Evolutionary conservation across 1,140 invertebrate species (phyloP).

Genomic region (Octopus bimaculoides): DNA sequence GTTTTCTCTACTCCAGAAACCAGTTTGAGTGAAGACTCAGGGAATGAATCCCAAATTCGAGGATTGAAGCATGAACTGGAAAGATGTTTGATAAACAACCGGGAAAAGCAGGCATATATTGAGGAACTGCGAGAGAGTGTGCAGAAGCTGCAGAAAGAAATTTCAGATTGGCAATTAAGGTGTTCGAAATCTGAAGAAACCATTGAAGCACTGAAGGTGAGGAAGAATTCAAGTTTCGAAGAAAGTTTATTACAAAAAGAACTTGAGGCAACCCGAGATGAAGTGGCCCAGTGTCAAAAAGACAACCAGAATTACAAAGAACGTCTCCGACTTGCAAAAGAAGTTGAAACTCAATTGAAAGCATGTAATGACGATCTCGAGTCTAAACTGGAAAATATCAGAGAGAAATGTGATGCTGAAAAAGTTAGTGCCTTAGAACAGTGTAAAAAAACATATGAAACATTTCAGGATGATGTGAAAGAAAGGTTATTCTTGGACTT

Average conservation of each 20-base stretch:
- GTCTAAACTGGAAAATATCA: not conserved
- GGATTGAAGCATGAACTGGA: slow-evolving; percentile 43
- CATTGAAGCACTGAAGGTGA: slow-evolving; percentile 29
- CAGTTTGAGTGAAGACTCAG: slow-evolving; percentile 12
- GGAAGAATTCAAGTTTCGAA: slow-evolving; percentile 31
- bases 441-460: slow-evolving; percentile 14
- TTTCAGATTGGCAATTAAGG: not conserved
- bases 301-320: slow-evolving; percentile 12
- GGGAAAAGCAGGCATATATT: slow-evolving; percentile 43
- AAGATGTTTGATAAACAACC: slow-evolving; percentile 45
- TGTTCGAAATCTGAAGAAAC: not conserved
- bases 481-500: slow-evolving; percentile 32
- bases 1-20: slow-evolving; percentile 44
- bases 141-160: slow-evolving; percentile 30
- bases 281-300: not conserved
- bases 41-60: slow-evolving; percentile 11
- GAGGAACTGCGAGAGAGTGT: slow-evolving; percentile 37
- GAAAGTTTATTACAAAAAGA: slow-evolving; percentile 18
- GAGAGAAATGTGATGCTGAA: not conserved
- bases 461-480: slow-evolving; percentile 29
- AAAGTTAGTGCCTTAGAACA: not conserved
- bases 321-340: not conserved
- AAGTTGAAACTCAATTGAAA: not conserved
- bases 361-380: not conserved
- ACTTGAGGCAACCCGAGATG: not conserved